These are phyloP conservation scores for Trichacis sp. DNA, from an alignment of 2,888 invertebrate species.

Conservation along the genomic window DNA sequence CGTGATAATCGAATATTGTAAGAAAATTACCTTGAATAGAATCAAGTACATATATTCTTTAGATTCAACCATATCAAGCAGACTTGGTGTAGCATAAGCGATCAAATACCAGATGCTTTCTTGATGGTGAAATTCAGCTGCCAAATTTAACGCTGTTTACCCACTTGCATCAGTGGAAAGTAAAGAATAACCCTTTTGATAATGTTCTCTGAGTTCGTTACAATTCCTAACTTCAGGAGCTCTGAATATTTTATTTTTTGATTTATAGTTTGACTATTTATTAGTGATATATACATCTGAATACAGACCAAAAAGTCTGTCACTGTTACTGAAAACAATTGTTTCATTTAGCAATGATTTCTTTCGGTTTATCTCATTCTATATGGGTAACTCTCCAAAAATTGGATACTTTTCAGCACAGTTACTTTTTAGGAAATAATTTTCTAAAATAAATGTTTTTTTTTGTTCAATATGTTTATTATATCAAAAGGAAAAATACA, in stretches of 20 bases:
- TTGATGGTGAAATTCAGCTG: conserved; percentile 88
- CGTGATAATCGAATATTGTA: neutral
- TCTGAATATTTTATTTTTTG: conserved; percentile 84
- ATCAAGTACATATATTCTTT: conserved; percentile 81
- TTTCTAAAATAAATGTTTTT: no score
- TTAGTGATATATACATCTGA: conserved; percentile 63
- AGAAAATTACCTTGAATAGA: no score
- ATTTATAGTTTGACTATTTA: conserved; percentile 85
- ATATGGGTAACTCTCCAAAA: no score
- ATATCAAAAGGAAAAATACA: no score
- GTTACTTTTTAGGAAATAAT: no score
- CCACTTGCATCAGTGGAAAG: conserved; percentile 86
- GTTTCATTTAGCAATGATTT: neutral
- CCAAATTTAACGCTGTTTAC: conserved; percentile 91
- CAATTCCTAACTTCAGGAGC: conserved; percentile 88
- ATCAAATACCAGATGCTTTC: conserved; percentile 91
- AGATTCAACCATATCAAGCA: conserved; percentile 89
- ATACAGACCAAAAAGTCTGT: conserved; percentile 62
- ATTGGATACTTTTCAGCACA: no score
- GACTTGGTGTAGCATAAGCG: conserved; percentile 83
- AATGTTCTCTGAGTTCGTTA: conserved; percentile 84
- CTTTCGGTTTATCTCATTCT: no score
- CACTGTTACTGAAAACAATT: conserved; percentile 57
- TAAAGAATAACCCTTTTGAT: conserved; percentile 85
- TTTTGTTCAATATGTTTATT: no score